These are phyloP conservation scores for Drosophila pectinifera DNA, from an alignment of 1,140 invertebrate species.

Conservation along the genomic window DNA sequence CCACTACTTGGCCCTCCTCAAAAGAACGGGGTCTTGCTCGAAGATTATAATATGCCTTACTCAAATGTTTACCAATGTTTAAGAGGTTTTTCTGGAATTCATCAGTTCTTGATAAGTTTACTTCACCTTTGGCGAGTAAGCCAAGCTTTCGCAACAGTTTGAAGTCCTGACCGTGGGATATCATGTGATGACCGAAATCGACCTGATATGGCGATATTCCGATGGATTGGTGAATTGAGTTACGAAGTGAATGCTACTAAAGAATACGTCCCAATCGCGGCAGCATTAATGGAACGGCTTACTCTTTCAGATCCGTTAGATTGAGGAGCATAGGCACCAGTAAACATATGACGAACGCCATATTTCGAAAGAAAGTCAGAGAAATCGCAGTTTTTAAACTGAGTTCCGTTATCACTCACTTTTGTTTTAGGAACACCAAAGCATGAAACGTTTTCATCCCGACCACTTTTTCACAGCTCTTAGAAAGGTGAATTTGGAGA, in stretches of 20 bases:
- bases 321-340: not conserved
- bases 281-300: not conserved
- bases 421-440: too few relatives aligned
- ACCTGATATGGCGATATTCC: conserved; percentile 17
- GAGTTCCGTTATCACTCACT: too few relatives aligned
- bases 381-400: too few relatives aligned
- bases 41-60: conserved; percentile 9
- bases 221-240: conserved; percentile 18
- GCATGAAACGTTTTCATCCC: too few relatives aligned
- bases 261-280: conserved; percentile 12
- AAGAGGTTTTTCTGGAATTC: conserved; percentile 2
- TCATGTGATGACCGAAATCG: conserved; percentile 17
- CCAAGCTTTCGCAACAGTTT: not conserved
- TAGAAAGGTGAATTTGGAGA: too few relatives aligned
- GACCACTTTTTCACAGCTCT: too few relatives aligned
- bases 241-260: conserved; percentile 16
- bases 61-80: conserved; percentile 1
- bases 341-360: not conserved
- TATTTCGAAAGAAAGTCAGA: too few relatives aligned
- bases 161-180: conserved; percentile 14
- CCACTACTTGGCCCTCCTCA: conserved; percentile 4
- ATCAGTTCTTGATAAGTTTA: not conserved
- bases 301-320: not conserved
- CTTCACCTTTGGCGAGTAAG: conserved; percentile 3
- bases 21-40: not conserved